Percentiles rank a stretch among this genome's conserved stretches.
Conservation (phyloP, 2,888 invertebrate genomes). For the Drosophila mettleri region DNA sequence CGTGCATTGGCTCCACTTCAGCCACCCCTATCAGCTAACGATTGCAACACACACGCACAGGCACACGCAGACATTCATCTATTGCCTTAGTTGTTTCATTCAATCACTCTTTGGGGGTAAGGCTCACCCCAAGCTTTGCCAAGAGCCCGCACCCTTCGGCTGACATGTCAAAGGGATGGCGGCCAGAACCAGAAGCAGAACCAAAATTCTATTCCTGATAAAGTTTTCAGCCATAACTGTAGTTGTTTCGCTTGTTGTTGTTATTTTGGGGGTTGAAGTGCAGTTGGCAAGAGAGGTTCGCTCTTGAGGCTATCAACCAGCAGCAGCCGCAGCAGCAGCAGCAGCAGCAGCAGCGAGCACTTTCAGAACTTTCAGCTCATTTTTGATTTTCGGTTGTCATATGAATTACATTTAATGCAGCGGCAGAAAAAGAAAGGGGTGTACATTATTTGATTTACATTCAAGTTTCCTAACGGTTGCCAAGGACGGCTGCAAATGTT, state of each 20-base stretch:
- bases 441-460: constrained; percentile 15
- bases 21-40: constrained; percentile 38
- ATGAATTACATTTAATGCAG: constrained; percentile 38
- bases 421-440: constrained; percentile 1
- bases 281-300: constrained; percentile 32
- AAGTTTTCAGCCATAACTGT: constrained; percentile 32
- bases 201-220: constrained; percentile 41
- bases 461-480: constrained; percentile 9
- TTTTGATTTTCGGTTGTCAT: constrained; percentile 16
- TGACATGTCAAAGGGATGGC: constrained; percentile 43
- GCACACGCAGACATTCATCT: constrained; percentile 27
- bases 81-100: constrained; percentile 43
- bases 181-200: constrained; percentile 16
- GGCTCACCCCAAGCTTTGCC: constrained; percentile 11
- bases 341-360: constrained; percentile 6
- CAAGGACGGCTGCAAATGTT: constrained; percentile 14
- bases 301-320: constrained; percentile 32
- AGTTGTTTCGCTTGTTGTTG: neutral
- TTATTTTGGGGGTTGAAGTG: constrained; percentile 51
- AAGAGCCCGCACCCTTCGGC: constrained; percentile 28
- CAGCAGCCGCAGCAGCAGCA: constrained; percentile 4
- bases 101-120: constrained; percentile 32
- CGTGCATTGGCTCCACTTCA: constrained; percentile 29
- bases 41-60: constrained; percentile 17
- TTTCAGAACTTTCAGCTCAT: constrained; percentile 13